Evolutionary conservation across 2,113 vertebrate species (phyloP).

Genomic region (Hippopotamus amphibius): DNA sequence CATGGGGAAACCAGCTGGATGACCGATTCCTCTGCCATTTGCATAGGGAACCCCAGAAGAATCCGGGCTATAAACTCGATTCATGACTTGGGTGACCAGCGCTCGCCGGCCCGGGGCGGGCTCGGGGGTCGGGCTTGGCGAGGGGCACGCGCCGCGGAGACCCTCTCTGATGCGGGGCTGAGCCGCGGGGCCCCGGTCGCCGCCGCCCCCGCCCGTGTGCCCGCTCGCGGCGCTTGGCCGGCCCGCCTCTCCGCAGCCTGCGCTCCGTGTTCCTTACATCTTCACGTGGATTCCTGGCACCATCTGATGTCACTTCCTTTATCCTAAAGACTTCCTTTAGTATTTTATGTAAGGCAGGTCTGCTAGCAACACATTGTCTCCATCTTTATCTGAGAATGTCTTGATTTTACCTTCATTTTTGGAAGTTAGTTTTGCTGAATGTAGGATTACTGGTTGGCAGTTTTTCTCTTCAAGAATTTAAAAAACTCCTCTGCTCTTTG

Average conservation of each 20-base stretch:
- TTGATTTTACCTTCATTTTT: too few relatives aligned
- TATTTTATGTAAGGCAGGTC: background rate
- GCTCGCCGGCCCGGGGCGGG: background rate
- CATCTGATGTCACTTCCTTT: background rate
- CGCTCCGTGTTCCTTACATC: background rate
- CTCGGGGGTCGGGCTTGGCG: background rate
- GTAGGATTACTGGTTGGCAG: background rate
- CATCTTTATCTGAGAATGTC: background rate
- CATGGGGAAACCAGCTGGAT: conserved; percentile 95
- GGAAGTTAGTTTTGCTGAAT: background rate
- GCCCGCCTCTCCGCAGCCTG: too few relatives aligned
- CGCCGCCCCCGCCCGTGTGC: background rate
- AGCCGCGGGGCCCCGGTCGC: background rate
- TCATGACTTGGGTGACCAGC: conserved; percentile 87
- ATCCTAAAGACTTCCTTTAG: background rate
- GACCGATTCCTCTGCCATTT: conserved; percentile 96
- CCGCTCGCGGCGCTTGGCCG: too few relatives aligned
- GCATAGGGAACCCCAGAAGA: conserved; percentile 97
- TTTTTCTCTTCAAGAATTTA: background rate
- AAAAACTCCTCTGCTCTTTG: background rate
- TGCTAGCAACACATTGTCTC: background rate
- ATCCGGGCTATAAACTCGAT: conserved; percentile 97
- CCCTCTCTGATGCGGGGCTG: background rate
- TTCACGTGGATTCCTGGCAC: background rate
- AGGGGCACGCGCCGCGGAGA: background rate